Base-by-base conservation (phyloP, 2,888 invertebrate genomes). In the Dasypolia templi region DNA sequence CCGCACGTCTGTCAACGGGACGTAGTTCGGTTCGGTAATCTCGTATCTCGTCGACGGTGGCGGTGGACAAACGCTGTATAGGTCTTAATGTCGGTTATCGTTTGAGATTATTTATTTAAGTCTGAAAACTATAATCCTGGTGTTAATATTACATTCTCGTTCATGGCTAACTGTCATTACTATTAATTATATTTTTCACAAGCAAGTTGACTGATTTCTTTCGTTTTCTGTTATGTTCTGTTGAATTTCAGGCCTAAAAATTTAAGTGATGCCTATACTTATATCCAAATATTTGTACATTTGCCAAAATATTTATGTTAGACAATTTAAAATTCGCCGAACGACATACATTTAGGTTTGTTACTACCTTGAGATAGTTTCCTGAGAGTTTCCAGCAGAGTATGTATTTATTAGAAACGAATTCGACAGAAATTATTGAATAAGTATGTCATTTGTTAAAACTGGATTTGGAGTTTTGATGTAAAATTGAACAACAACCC, bases 81-180 rank as follows among this genome's bases (percentile, higher is more conserved):
- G 29, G 29, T 46, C 9, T 44, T 44, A 29, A 70, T 49, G 22
- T 29, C 35, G 14, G 17, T 35, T 64, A 49, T 44, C 19, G 22
- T 73, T 75, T 55, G 5, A 51, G 19, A 62, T 71, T 42, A 56
- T 56, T n/a, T 39, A 42, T 35, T 55, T 35, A 44, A 44, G 29
- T 32, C 6, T 42, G 6, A 61, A 39, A 26, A 19, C n/a, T 26
- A 3, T 61, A 17, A 69, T 35, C 6, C 4, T 42, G 22, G 22
- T 32, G 11, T 11, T 26, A 39, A 39, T 3, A 66, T 66, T 14
- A 59, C 59, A 9, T n/a, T n/a, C 22, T 58, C 32, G 12, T 26
- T 19, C 44, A 53, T 26, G 42, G 35, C 9, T n/a, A 39, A 61
- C 11, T 39, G n/a, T 26, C 17, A 2, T 17, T 5, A 3, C 2